phyloP scores from a whole-genome alignment of 2,113 vertebrate genomes.

The Megaptera novaeangliae region DNA sequence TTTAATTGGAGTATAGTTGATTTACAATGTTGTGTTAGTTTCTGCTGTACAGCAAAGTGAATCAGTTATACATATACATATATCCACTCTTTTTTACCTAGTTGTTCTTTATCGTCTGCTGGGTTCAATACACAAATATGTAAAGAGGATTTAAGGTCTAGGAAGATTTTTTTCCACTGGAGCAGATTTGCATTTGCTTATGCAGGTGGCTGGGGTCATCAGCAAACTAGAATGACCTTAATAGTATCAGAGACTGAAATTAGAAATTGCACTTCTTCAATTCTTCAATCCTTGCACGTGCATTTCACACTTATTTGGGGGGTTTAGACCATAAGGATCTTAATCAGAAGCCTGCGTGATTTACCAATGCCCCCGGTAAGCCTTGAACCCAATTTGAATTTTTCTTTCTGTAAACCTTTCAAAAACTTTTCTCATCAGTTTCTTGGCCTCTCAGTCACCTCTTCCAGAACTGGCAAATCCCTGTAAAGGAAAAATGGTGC shows the following conservation, averaged over 20 bases:
- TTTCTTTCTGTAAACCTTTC: neutral
- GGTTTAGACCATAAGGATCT: neutral
- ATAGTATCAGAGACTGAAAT: neutral
- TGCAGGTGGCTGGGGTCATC: neutral
- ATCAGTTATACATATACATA: no score
- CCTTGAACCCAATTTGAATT: neutral
- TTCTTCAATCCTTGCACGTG: neutral
- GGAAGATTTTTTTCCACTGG: neutral
- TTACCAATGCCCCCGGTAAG: neutral
- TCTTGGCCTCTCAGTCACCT: neutral
- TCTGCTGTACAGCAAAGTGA: no score
- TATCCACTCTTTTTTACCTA: no score
- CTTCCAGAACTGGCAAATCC: neutral
- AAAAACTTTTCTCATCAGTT: neutral
- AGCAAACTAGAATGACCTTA: neutral
- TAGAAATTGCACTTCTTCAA: neutral
- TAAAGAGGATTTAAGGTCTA: neutral
- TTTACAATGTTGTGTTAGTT: no score
- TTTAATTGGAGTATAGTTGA: no score
- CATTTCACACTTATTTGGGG: neutral
- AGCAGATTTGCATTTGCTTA: neutral
- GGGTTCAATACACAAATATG: neutral
- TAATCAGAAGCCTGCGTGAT: neutral
- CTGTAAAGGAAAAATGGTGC: neutral
- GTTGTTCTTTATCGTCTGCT: neutral